Conservation (phyloP, 1,140 invertebrate species). For the Drosophila varians region DNA sequence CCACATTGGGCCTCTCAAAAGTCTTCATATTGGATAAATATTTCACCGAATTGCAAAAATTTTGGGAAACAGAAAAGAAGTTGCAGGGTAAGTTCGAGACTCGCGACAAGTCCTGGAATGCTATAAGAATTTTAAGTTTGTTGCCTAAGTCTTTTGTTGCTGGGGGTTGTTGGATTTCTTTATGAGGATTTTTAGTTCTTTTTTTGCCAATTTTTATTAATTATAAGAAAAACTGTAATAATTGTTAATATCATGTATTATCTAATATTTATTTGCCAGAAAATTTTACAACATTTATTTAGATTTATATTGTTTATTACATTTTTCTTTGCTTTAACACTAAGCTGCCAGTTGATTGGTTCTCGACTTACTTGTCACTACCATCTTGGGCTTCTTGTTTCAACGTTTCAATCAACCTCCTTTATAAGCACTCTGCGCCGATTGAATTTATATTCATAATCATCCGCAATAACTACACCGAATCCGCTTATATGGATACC, state of each 20-base stretch:
- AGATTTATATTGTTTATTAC: neutral
- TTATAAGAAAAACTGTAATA: no score
- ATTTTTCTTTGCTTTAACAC: slow-evolving; percentile 1
- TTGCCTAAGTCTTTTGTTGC: slow-evolving; percentile 50
- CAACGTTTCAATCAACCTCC: slow-evolving; percentile 40
- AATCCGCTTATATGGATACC: slow-evolving; percentile 60
- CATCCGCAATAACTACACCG: slow-evolving; percentile 26
- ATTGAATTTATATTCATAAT: slow-evolving; percentile 42
- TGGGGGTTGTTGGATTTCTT: neutral
- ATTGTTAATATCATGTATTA: no score
- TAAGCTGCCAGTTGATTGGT: slow-evolving; percentile 32
- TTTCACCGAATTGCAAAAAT: slow-evolving; percentile 97
- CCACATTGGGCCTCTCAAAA: slow-evolving; percentile 96
- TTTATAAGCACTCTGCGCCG: slow-evolving; percentile 2
- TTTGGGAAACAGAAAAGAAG: slow-evolving; percentile 98
- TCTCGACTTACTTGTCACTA: slow-evolving; percentile 34
- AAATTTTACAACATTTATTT: no score
- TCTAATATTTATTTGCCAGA: no score
- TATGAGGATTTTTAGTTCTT: neutral
- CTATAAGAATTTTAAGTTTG: slow-evolving; percentile 34
- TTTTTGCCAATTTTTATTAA: no score
- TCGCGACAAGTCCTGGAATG: neutral
- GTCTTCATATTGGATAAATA: slow-evolving; percentile 99
- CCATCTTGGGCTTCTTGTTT: slow-evolving; percentile 22
- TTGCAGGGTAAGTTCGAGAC: slow-evolving; percentile 90